These are phyloP conservation scores for Syritta pipiens DNA, from an alignment of 2,888 invertebrate genomes.

Conservation along the genomic window DNA sequence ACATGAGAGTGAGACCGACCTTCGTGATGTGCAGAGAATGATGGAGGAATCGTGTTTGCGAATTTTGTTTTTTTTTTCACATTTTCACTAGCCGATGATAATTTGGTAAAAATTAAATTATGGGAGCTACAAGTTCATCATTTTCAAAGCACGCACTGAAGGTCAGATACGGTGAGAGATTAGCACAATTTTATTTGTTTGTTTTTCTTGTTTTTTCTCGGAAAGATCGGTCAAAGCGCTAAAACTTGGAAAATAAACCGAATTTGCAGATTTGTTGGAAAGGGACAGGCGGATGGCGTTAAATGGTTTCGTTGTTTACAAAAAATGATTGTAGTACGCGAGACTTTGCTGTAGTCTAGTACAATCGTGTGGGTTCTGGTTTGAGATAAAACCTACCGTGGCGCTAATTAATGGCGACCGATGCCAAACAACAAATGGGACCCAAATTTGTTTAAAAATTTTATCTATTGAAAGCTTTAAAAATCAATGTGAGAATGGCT, in stretches of 20 bases:
- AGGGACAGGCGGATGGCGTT: conserved; percentile 15
- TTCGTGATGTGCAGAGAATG: conserved; percentile 3
- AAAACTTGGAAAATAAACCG: conserved; percentile 38
- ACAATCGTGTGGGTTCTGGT: too few relatives aligned
- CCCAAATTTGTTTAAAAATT: too few relatives aligned
- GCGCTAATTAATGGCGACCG: too few relatives aligned
- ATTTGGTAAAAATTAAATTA: too few relatives aligned
- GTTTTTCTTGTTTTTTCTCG: background rate
- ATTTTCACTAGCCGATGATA: conserved; percentile 26
- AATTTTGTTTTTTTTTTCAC: conserved; percentile 31
- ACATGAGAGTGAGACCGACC: conserved; percentile 39
- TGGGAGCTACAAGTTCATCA: too few relatives aligned
- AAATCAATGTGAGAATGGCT: too few relatives aligned
- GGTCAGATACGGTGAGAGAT: too few relatives aligned
- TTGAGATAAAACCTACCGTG: too few relatives aligned
- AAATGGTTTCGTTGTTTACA: conserved; percentile 47
- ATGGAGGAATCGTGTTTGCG: conserved; percentile 34
- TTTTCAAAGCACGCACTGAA: conserved; percentile 3
- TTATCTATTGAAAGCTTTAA: too few relatives aligned
- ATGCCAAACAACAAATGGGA: too few relatives aligned
- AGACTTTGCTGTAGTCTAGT: background rate
- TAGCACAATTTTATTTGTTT: background rate
- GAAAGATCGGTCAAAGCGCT: conserved; percentile 8
- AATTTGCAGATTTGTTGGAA: conserved; percentile 21
- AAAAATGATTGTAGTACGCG: conserved; percentile 23